Conservation (phyloP, 2,888 invertebrate genomes). For the Orthonevra nobilis region DNA sequence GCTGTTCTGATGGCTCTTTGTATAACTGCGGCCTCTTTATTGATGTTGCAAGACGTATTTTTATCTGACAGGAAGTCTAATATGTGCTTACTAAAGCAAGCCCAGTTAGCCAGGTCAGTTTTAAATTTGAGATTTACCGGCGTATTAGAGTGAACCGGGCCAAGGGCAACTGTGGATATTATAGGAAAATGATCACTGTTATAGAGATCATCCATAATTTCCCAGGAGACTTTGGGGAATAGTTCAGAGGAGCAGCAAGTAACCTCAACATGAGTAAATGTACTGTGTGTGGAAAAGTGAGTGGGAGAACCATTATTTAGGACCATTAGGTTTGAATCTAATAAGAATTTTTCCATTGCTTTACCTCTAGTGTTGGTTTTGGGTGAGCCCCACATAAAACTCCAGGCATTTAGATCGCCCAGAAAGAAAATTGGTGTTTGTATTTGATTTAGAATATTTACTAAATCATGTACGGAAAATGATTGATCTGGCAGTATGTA, state of each 20-base stretch:
- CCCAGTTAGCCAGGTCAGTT: neutral
- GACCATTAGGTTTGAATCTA: constrained; percentile 1
- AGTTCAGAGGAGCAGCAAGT: neutral
- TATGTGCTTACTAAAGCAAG: no score
- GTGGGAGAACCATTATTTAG: constrained; percentile 18
- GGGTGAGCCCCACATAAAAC: constrained; percentile 8
- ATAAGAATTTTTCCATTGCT: no score
- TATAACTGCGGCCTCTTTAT: neutral
- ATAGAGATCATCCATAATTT: neutral
- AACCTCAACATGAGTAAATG: neutral
- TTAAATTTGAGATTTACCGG: no score
- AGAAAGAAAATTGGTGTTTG: no score
- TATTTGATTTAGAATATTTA: no score
- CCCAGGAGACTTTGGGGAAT: neutral
- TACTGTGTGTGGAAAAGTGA: constrained; percentile 19
- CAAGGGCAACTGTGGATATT: no score
- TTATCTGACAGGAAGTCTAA: neutral
- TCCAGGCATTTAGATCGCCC: constrained; percentile 30
- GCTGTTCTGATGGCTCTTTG: constrained; percentile 1
- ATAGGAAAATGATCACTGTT: no score
- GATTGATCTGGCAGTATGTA: no score
- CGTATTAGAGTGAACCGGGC: no score
- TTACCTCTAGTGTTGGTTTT: constrained; percentile 4
- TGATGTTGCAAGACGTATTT: neutral
- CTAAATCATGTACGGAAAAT: neutral